Conservation (phyloP, 2,797 vertebrate species). For the Rhinatrema bivittatum region DNA sequence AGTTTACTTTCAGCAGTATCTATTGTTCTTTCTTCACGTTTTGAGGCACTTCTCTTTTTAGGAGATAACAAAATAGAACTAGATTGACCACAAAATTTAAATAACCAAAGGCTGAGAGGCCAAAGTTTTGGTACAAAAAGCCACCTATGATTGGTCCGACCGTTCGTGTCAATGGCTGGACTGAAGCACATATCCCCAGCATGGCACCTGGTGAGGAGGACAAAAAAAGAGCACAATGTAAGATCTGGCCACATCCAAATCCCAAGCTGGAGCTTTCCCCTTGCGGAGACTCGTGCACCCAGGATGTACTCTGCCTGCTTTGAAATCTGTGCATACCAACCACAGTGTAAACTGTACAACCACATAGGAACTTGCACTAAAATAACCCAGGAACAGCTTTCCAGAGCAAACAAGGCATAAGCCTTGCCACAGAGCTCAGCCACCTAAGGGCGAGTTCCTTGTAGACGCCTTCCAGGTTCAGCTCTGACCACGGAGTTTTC, state of each 20-base stretch:
- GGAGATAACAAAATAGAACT: slow-evolving; percentile 58
- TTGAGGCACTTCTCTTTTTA: slow-evolving; percentile 30
- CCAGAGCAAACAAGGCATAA: too few species aligned
- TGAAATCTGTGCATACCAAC: too few species aligned
- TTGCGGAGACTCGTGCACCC: too few species aligned
- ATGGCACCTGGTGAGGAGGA: slow-evolving; percentile 71
- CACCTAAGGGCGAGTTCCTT: too few species aligned
- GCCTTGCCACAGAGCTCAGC: too few species aligned
- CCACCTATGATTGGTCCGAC: slow-evolving; percentile 82
- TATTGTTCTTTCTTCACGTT: slow-evolving; percentile 24
- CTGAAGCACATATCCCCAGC: slow-evolving; percentile 79
- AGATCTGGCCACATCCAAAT: background rate
- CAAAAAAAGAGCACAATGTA: background rate
- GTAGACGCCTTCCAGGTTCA: too few species aligned
- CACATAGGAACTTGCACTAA: too few species aligned
- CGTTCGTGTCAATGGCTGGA: slow-evolving; percentile 73
- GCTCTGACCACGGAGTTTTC: too few species aligned
- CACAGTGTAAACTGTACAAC: too few species aligned
- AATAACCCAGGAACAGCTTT: too few species aligned
- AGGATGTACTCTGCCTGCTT: too few species aligned
- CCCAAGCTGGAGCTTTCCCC: too few species aligned
- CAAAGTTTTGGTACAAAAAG: slow-evolving; percentile 73
- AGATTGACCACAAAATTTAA: slow-evolving; percentile 68
- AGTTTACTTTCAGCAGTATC: background rate
- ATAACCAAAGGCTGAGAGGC: slow-evolving; percentile 75